These are phyloP conservation scores for Paradisaea rubra DNA, from an alignment of 2,113 vertebrate genomes.

Conservation along the genomic window DNA sequence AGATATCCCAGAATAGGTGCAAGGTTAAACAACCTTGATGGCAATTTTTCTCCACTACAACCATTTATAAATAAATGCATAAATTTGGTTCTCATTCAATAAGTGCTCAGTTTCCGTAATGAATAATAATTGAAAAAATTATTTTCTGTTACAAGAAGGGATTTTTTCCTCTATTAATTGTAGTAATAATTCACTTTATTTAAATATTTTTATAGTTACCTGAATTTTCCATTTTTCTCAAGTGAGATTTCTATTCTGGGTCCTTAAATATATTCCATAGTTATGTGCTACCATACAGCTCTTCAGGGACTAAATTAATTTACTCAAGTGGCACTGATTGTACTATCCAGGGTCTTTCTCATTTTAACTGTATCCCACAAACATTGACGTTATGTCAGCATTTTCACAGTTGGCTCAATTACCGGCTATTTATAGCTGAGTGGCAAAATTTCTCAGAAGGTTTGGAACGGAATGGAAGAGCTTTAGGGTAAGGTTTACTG, in stretches of 20 bases:
- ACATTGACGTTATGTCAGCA: not conserved
- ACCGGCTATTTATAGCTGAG: not conserved
- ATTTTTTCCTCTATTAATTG: not conserved
- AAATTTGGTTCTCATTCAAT: not conserved
- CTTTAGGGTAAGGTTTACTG: not conserved
- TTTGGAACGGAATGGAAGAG: not conserved
- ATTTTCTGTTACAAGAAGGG: not conserved
- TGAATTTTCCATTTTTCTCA: not conserved
- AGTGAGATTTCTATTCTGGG: not conserved
- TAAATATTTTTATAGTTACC: not conserved
- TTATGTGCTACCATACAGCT: accelerated
- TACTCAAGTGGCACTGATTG: not conserved
- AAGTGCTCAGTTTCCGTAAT: not conserved
- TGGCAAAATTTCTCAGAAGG: not conserved
- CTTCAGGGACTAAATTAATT: not conserved
- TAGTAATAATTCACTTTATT: not conserved
- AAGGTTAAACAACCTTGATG: not conserved
- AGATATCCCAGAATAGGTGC: not conserved
- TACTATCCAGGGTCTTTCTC: not conserved
- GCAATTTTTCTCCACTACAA: not conserved
- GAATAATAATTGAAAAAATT: not conserved
- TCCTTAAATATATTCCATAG: not conserved
- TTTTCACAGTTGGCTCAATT: not conserved
- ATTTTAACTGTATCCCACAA: not conserved
- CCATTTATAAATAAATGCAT: not conserved